Percentiles rank a stretch among this genome's conserved stretches.
Evolutionary conservation across 37 sponge, comb jelly and placozoan genomes (phyloP).

Genomic region (Tethya wilhelma): DNA sequence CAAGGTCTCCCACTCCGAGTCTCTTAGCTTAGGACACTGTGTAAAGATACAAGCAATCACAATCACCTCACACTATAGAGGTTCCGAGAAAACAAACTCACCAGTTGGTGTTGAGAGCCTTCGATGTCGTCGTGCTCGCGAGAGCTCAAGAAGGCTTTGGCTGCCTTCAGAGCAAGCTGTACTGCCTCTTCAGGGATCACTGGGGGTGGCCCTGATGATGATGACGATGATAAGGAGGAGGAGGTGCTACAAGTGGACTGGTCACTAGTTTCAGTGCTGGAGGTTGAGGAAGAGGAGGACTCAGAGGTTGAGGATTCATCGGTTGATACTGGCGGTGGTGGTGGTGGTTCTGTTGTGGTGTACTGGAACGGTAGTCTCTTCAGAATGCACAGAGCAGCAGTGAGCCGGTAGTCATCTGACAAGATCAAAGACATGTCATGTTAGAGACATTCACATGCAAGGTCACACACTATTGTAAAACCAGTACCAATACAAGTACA

Average conservation of each 20-base stretch:
- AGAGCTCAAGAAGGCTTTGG: conserved; percentile 49
- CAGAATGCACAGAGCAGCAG: conserved; percentile 74
- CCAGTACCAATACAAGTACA: too few species aligned
- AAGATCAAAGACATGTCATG: background rate
- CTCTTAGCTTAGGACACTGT: conserved; percentile 42
- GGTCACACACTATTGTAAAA: background rate
- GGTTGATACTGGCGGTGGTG: background rate
- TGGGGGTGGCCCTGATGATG: too few species aligned
- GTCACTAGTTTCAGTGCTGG: background rate
- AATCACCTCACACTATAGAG: background rate
- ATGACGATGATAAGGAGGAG: too few species aligned
- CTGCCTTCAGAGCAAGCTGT: conserved; percentile 60
- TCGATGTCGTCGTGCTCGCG: conserved; percentile 83
- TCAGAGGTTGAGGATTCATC: background rate
- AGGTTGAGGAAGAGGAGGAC: background rate
- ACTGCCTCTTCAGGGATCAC: conserved; percentile 50
- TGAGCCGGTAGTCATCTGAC: conserved; percentile 78
- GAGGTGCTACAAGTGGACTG: background rate
- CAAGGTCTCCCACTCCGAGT: conserved; percentile 52
- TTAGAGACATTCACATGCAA: background rate
- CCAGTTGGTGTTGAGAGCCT: conserved; percentile 50
- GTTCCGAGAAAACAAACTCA: conserved; percentile 5
- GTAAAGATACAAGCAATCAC: background rate
- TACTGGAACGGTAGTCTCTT: conserved; percentile 43
- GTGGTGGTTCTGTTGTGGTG: too few species aligned